phyloP scores from a whole-genome alignment of 1,140 invertebrate species.

The Drosophila santomea region DNA sequence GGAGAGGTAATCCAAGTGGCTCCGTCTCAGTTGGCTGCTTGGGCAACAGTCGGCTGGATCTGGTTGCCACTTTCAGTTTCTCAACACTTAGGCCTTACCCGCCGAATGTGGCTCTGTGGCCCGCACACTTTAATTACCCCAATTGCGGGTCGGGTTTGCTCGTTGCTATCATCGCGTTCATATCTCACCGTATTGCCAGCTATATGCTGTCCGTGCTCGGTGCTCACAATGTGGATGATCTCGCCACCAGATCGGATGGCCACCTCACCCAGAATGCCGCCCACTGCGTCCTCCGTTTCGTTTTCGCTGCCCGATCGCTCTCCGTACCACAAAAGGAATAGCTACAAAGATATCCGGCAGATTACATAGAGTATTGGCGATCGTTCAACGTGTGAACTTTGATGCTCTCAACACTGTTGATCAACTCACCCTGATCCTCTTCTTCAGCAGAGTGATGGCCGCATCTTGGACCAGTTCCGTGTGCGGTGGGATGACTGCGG shows the following conservation, averaged over 20 bases:
- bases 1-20: constrained; percentile 75
- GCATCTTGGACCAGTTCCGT: constrained; percentile 85
- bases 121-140: constrained; percentile 69
- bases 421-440: constrained; percentile 85
- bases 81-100: constrained; percentile 56
- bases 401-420: neutral
- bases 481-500: constrained; percentile 85
- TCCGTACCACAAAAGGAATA: constrained; percentile 68
- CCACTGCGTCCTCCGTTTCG: constrained; percentile 76
- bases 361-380: neutral
- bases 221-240: constrained; percentile 82
- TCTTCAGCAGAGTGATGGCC: constrained; percentile 86
- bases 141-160: constrained; percentile 50
- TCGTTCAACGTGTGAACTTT: no score
- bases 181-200: constrained; percentile 79
- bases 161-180: constrained; percentile 28
- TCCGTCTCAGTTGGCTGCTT: constrained; percentile 78
- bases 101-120: constrained; percentile 1
- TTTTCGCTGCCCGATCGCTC: constrained; percentile 72
- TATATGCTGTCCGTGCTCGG: constrained; percentile 78
- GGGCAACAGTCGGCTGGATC: constrained; percentile 63
- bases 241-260: constrained; percentile 82
- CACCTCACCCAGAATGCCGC: constrained; percentile 76
- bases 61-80: constrained; percentile 43
- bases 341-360: constrained; percentile 6